Percentiles rank a stretch among this genome's conserved stretches.
These are phyloP conservation scores for Sibirionetta formosa DNA, from an alignment of 2,797 vertebrate genomes.

Conservation along the genomic window DNA sequence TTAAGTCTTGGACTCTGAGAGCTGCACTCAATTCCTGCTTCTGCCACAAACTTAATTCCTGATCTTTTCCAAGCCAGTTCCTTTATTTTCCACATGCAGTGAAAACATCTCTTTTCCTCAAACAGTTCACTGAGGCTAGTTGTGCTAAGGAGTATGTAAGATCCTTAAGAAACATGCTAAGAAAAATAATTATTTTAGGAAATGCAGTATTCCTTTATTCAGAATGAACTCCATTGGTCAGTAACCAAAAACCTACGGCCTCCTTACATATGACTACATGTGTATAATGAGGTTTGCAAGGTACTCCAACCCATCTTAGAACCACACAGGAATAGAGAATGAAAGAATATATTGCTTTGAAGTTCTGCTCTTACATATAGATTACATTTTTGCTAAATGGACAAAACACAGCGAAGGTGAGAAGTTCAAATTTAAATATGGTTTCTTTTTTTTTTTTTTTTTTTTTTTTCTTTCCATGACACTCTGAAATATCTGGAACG, in stretches of 20 bases:
- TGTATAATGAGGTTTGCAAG: background rate
- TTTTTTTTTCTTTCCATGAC: background rate
- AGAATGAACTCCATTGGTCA: background rate
- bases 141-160: fast-evolving
- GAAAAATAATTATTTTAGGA: background rate
- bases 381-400: background rate
- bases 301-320: background rate
- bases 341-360: background rate
- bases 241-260: background rate
- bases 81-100: background rate
- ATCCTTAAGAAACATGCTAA: background rate
- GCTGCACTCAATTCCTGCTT: background rate
- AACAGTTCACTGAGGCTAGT: background rate
- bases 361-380: background rate
- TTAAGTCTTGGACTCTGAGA: background rate
- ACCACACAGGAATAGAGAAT: background rate
- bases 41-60: background rate
- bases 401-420: background rate
- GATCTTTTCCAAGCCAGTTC: background rate
- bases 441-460: background rate
- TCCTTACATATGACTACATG: background rate
- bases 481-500: background rate
- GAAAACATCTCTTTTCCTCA: background rate
- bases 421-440: background rate
- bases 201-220: background rate